Conservation (phyloP, 35 echinoderm and acorn worm species). For the Lytechinus pictus region DNA sequence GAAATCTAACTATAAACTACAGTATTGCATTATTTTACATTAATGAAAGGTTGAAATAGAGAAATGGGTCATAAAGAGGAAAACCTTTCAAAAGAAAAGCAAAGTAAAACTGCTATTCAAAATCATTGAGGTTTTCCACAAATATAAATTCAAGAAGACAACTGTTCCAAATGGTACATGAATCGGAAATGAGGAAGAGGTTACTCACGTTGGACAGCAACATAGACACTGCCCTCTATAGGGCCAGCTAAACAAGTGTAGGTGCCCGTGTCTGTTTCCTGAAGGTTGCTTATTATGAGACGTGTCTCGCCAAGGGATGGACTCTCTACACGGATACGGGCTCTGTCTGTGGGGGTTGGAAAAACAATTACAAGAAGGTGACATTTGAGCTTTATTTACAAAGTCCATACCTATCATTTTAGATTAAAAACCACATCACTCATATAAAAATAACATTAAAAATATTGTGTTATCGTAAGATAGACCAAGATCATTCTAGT, state of each 20-base stretch:
- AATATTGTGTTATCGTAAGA: too few species aligned
- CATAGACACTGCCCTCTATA: slow-evolving; percentile 60
- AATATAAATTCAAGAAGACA: background rate
- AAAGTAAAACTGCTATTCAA: background rate
- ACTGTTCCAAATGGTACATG: background rate
- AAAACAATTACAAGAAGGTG: background rate
- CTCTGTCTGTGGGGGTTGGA: background rate
- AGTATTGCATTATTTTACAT: too few species aligned
- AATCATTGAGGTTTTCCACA: background rate
- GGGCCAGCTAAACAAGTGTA: slow-evolving; percentile 78
- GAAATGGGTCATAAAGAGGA: background rate
- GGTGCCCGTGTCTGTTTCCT: slow-evolving; percentile 68
- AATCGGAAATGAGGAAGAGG: background rate
- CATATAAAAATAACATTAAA: too few species aligned
- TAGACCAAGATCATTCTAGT: too few species aligned
- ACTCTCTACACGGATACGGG: slow-evolving; percentile 50
- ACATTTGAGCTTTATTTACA: too few species aligned
- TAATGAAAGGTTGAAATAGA: too few species aligned
- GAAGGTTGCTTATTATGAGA: slow-evolving; percentile 58
- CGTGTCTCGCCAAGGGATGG: slow-evolving; percentile 51
- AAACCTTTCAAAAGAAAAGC: background rate
- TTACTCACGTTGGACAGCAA: slow-evolving; percentile 76
- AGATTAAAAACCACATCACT: too few species aligned
- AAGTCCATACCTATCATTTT: too few species aligned
- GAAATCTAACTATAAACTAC: too few species aligned